phyloP scores from a whole-genome alignment of 1,140 invertebrate genomes.

The Eriocheir sinensis region DNA sequence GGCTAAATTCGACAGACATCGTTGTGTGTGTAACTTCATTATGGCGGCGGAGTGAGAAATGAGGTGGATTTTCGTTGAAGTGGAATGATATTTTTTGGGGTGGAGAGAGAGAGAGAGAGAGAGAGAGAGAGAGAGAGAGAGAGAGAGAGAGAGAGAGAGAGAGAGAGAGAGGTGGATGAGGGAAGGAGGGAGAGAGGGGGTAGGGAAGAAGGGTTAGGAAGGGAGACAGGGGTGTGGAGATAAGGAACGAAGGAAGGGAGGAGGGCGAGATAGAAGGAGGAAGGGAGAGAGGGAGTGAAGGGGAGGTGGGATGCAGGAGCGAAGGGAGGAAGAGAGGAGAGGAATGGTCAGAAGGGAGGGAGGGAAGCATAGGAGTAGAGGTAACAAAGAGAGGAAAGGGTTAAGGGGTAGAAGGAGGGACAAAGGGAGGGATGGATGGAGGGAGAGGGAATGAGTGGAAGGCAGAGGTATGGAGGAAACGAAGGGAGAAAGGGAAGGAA shows the following conservation, averaged over 20 bases:
- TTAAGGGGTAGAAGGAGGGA: neutral
- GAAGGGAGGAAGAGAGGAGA: too few species aligned
- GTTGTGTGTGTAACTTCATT: neutral
- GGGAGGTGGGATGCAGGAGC: too few species aligned
- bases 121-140: neutral
- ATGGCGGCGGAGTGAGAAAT: neutral
- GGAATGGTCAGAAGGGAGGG: too few species aligned
- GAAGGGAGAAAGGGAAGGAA: too few species aligned
- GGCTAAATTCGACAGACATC: neutral
- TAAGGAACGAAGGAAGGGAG: neutral
- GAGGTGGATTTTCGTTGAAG: neutral
- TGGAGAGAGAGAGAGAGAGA: neutral
- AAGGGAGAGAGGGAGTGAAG: neutral
- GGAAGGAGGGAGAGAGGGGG: too few species aligned
- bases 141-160: neutral
- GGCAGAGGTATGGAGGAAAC: too few species aligned
- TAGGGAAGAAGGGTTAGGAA: too few species aligned
- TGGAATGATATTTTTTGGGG: neutral
- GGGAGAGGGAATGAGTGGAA: neutral
- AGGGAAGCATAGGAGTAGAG: neutral
- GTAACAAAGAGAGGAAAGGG: too few species aligned
- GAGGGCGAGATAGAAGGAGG: too few species aligned
- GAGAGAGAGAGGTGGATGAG: too few species aligned
- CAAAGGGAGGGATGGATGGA: neutral
- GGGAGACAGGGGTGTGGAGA: neutral